Percentiles rank a stretch among this genome's conserved stretches.
These are phyloP conservation scores for Prolemur simus DNA, from an alignment of 2,113 vertebrate species.

Conservation along the genomic window DNA sequence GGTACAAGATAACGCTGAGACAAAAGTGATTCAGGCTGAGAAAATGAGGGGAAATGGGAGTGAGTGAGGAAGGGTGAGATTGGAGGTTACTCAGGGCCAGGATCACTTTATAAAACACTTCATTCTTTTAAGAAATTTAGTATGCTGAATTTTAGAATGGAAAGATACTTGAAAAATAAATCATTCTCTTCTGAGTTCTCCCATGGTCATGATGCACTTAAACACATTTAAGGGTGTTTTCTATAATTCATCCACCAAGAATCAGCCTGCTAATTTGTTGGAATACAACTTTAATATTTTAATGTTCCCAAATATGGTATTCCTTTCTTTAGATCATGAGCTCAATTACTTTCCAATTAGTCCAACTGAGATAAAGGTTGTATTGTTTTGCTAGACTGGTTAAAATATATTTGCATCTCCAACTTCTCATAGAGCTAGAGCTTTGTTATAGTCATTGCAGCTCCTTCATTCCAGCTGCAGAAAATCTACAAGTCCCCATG, in stretches of 20 bases:
- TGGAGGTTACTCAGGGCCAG: not conserved
- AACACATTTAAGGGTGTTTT: not conserved
- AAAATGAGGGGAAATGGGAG: not conserved
- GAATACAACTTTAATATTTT: not conserved
- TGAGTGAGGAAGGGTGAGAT: not conserved
- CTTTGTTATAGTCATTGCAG: not conserved
- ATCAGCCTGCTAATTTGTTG: not conserved
- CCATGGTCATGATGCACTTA: not conserved
- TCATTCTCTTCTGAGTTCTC: not conserved
- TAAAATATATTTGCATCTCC: conserved; percentile 36
- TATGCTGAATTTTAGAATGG: not conserved
- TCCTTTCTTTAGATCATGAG: not conserved
- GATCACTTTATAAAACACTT: not conserved
- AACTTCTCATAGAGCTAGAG: not conserved
- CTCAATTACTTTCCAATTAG: not conserved
- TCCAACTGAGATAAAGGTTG: not conserved
- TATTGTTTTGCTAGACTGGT: not conserved
- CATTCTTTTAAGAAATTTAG: not conserved
- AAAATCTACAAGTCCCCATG: not conserved
- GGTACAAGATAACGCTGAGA: not conserved
- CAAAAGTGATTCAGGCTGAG: not conserved
- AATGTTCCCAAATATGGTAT: not conserved
- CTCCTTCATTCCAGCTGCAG: conserved; percentile 45
- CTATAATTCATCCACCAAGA: not conserved
- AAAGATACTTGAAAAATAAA: not conserved